Evolutionary conservation across 1,140 invertebrate genomes (phyloP), one percentile per base, ranked within the genome.

Genomic region (Camponotus pennsylvanicus): DNA sequence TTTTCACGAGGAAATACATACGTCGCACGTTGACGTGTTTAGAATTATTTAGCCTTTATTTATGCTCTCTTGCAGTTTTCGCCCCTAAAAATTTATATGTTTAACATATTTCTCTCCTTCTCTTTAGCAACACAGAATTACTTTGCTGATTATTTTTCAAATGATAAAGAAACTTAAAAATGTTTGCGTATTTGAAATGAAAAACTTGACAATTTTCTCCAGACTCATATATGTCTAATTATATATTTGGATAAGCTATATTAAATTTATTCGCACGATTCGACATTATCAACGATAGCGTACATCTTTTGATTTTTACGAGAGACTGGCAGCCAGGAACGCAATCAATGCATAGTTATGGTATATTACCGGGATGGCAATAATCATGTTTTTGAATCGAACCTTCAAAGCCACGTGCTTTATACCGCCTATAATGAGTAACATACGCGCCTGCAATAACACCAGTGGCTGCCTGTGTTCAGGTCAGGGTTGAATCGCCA

Each of bases 351-450:
- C 59, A 34, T 67, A 76, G 45, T 59, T 78, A 42, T 37, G 37
- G 27, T 67, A 59, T 61, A 85, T 77, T 85, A 85, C 21, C n/a
- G 61, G 49, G 42, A 66, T 55, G 15, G 21, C 78, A 79, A 86
- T 79, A n/a, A 86, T 57, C 57, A 71, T 45, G 45, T 82, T 82
- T 82, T 86, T 55, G 34, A 86, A 82, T 61, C 40, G 13, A 86
- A 59, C 49, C 49, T 55, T 9, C 67, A 37, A 70, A 37, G 40
- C 42, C 59, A 61, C 59, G 18, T 64, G 77, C 45, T 73, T 85
- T 57, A 57, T 37, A 59, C 45, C 40, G 37, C 21, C 84, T 6
- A 5, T 73, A 86, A 82, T 64, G 66, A 82, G 40, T 49, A 71
- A 11, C 27, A 73, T 63, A 73, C 59, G 78, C 63, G 78, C 21